Percentiles rank a stretch among this genome's conserved stretches.
These are phyloP conservation scores for Sebastes nivosus DNA, from an alignment of 2,797 vertebrate genomes.

Conservation along the genomic window DNA sequence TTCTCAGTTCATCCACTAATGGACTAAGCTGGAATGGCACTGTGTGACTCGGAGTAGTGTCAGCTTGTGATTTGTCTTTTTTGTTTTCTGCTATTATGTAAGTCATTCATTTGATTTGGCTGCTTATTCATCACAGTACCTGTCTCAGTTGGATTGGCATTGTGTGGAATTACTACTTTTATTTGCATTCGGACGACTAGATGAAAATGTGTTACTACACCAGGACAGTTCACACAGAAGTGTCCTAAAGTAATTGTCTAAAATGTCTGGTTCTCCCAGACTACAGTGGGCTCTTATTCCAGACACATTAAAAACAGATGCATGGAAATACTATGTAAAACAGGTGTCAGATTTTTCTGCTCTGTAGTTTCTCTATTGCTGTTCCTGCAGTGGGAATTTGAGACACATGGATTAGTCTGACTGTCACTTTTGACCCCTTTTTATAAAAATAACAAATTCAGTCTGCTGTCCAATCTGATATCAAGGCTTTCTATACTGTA, in stretches of 20 bases:
- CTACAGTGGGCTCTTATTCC: neutral
- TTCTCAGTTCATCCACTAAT: slow-evolving; percentile 1
- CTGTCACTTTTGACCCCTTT: neutral
- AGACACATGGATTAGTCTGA: neutral
- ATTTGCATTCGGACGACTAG: neutral
- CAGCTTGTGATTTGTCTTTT: neutral
- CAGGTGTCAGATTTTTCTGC: neutral
- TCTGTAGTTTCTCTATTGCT: neutral
- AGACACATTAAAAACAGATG: neutral
- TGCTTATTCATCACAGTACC: neutral
- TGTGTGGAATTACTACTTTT: neutral
- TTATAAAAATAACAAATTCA: neutral
- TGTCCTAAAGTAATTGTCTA: neutral
- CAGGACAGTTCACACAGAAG: neutral
- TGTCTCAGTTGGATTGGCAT: slow-evolving; percentile 6
- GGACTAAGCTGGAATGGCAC: neutral
- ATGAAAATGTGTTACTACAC: neutral
- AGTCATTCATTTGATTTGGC: slow-evolving; percentile 22
- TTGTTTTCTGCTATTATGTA: neutral
- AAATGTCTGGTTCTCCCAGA: neutral
- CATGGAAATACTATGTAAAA: no score
- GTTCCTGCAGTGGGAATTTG: neutral
- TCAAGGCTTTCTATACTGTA: neutral
- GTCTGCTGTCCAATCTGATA: neutral
- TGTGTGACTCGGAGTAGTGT: neutral